Evolutionary conservation across 2,888 invertebrate genomes (phyloP), one percentile per base, ranked within the genome.

Genomic region (Apoda limacodes): DNA sequence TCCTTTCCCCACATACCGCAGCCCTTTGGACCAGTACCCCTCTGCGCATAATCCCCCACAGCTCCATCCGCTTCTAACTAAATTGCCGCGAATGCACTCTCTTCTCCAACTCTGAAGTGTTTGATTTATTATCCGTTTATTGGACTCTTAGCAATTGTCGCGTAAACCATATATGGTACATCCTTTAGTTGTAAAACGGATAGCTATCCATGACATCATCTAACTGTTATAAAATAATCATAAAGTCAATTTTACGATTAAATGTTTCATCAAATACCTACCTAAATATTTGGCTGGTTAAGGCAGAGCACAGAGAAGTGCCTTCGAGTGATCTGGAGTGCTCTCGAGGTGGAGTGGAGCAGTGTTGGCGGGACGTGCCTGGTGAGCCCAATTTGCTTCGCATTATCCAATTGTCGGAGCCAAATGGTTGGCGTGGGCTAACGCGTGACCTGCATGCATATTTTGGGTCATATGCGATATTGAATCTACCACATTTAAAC

Each of bases 371-470:
- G 72, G 64, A 68, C 65, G 55, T 60, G 54, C 60, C 63, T 59
- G 70, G 71, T 70, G 69, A 74, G 66, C 66, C 72, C 75, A 76
- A 76, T 75, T 71, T 65, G 67, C 53, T 49, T 55, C 51, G 54
- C 58, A 76, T 76, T 76, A 76, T 74, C 65, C 76, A 76, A 75
- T 78, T 76, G 69, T 47, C 51, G 52, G 57, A 63, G 61, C 59
- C 66, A 76, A 80, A 61, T 70, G 71, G 65, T 78, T 75, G 61
- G 78, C 78, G 78, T 80, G 75, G 78, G 78, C 78, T 55, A 60
- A 58, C 70, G 64, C 75, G 72, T 70, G 75, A 72, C 69, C 66
- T 60, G 63, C 47, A 55, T 62, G 50, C 54, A 48, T 58, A 58
- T 67, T 65, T 62, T 52, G 43, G 50, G 42, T 38, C 42, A 42